A percentile compares a stretch with the other conserved stretches of the same genome.
Evolutionary conservation across 2,113 vertebrate genomes (phyloP).

Genomic region (Pedionomus torquatus): DNA sequence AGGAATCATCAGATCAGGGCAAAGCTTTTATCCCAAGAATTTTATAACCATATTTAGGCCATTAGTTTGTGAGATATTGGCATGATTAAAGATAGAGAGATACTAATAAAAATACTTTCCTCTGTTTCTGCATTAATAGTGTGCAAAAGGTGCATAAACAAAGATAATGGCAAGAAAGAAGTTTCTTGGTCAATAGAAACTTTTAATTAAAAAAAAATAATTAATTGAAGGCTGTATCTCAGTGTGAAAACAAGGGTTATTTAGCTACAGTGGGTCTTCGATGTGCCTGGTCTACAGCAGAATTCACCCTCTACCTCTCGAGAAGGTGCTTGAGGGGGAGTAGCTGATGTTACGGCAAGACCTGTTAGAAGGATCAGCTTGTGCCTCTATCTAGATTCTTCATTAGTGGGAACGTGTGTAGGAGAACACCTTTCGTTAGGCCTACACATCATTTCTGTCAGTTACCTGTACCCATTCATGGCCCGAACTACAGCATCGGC

Average conservation of each 20-base stretch:
- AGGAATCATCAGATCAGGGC: neutral
- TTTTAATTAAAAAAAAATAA: neutral
- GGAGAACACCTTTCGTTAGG: no score
- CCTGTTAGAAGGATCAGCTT: neutral
- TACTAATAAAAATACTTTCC: neutral
- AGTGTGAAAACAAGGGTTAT: neutral
- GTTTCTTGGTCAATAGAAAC: neutral
- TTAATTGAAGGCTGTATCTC: neutral
- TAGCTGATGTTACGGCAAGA: neutral
- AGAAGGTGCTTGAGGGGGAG: neutral
- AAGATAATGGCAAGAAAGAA: neutral
- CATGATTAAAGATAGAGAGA: conserved; percentile 16
- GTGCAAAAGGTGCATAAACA: neutral
- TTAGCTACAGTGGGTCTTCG: neutral
- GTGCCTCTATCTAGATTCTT: neutral
- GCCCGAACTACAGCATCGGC: neutral
- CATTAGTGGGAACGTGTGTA: no score
- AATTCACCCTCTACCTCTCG: neutral
- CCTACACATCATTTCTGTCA: neutral
- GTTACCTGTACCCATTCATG: neutral
- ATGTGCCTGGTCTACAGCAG: neutral
- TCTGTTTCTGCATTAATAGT: neutral
- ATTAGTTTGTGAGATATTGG: conserved; percentile 4
- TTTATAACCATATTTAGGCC: conserved; percentile 8
- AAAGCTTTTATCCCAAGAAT: conserved; percentile 26